Base-by-base conservation (phyloP, 2,888 invertebrate genomes). In the Mechanitis mazaeus region DNA sequence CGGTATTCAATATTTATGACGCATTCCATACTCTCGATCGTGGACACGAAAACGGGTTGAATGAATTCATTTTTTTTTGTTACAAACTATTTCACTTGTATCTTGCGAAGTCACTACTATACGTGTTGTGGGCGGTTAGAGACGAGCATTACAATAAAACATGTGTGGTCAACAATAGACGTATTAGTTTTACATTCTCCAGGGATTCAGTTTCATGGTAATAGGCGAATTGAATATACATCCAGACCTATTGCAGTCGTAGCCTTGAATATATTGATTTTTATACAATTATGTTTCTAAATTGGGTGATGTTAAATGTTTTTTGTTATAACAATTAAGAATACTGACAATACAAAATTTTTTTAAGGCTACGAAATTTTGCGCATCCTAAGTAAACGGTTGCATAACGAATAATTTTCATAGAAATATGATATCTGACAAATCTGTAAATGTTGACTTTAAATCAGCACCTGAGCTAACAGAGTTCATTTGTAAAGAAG, bases 381-480 rank as follows among this genome's bases (percentile, higher is more conserved):
- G 69, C 65, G 56, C 61, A 72, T 82, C 87, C 87, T 87, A 85
- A 84, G 72, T 75, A 85, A 87, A 87, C 83, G 67, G 68, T 86
- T 86, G 85, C 82, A 83, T 80, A 85, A 85, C 73, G 77, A 76
- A 73, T 77, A 78, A 79, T 82, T 79, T 78, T 80, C 79, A 71
- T 77, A 80, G 85, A 85, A 86, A 87, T 84, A 84, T 84, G 80
- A 87, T 84, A 80, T 75, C 64, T 71, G 73, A 74, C 72, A 75
- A 75, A 77, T 75, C 67, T 71, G 72, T 74, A 76, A 85, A 86
- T 81, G 79, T 87, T 85, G 79, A 83, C 78, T 79, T 77, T 73
- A 70, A 71, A 67, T 75, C 70, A 68, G 73, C 88, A 90, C 88
- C 89, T 90, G 88, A 88, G 75, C 80, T 74, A 89, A 90, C 81